Percentiles rank a stretch among this genome's conserved stretches.
Evolutionary conservation across 37 sponge, comb jelly and placozoan genomes (phyloP).

Genomic region (Beroe forskalii): DNA sequence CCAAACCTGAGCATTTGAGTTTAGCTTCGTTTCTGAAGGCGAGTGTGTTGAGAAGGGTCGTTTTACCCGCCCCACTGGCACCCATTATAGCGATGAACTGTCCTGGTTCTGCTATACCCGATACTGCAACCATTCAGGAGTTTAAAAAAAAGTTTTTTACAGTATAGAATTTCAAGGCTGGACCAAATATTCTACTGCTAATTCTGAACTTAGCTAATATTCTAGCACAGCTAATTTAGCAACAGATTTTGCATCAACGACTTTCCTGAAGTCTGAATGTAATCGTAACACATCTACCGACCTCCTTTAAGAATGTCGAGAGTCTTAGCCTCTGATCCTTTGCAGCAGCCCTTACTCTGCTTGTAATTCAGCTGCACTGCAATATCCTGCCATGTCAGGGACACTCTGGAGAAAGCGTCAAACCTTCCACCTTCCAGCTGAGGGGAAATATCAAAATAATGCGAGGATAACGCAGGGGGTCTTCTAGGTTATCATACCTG

Average conservation of each 20-base stretch:
- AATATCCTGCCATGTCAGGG: neutral
- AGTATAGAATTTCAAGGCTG: too few species aligned
- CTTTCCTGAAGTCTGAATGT: too few species aligned
- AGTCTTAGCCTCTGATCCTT: neutral
- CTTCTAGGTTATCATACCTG: too few species aligned
- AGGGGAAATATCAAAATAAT: too few species aligned
- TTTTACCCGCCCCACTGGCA: constrained; percentile 42
- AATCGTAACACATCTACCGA: too few species aligned
- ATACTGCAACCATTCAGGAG: too few species aligned
- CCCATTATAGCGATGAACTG: constrained; percentile 57
- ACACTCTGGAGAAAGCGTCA: neutral
- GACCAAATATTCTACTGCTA: too few species aligned
- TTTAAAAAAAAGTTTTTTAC: too few species aligned
- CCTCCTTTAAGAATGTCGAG: neutral
- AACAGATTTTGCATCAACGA: too few species aligned
- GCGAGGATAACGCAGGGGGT: too few species aligned
- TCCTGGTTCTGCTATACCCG: constrained; percentile 22
- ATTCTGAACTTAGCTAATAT: too few species aligned
- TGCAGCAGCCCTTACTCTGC: neutral
- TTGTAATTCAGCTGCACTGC: neutral
- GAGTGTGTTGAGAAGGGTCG: constrained; percentile 37
- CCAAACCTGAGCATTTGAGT: constrained; percentile 17
- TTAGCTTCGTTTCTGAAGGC: constrained; percentile 19
- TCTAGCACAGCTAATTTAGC: too few species aligned
- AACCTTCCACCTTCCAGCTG: constrained; percentile 16